Base-by-base conservation (phyloP, 2,113 vertebrate species). In the Myotis davidii region DNA sequence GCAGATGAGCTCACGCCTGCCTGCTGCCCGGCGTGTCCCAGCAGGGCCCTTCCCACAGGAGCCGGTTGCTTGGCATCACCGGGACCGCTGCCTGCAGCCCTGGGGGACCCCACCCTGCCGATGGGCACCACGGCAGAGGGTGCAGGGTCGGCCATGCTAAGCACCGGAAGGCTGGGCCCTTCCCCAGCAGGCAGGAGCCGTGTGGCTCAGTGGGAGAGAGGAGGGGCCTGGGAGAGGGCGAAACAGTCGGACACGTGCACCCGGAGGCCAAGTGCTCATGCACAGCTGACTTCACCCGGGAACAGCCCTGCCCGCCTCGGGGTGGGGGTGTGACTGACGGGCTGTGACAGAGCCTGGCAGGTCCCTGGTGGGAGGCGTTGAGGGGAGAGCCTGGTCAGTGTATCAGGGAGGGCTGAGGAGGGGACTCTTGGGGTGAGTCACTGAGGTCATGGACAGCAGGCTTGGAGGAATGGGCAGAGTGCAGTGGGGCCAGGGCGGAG, bases 41-140 rank as follows among this genome's bases (percentile, higher is more conserved):
- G 82, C 96, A 97, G 25, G 27, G 61, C 86, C 70, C 67, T 92
- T 76, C 82, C 16, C 17, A 74, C 86, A 70, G 88, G 54, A 91
- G 65, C 78, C 0, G 0, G 37, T 67, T 82, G 61, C 9, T 86
- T 69, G 87, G 72, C 56, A 20, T 86, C 37, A 42, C 56, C 0
- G 3, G 85, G 78, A 42, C 72, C n/a, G n/a, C 20, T 20, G 4
- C 85, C 86, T 25, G 42, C 85, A 69, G 50, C 73, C 70, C 50
- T 5, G 1, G 32, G 17, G 74, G 39, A 72, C 81, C 69, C 52
- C 64, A 5, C 89, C 93, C 94, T 39, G 67, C 64, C 50, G n/a
- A 67, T 2, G 39, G n/a, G 64, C 4, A 9, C 84, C 50, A 34
- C 0, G 1, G 61, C 3, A 0, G 39, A 54, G 90, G n/a, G 37